These are phyloP conservation scores for Triops longicaudatus DNA, from an alignment of 1,140 invertebrate genomes.

Conservation along the genomic window DNA sequence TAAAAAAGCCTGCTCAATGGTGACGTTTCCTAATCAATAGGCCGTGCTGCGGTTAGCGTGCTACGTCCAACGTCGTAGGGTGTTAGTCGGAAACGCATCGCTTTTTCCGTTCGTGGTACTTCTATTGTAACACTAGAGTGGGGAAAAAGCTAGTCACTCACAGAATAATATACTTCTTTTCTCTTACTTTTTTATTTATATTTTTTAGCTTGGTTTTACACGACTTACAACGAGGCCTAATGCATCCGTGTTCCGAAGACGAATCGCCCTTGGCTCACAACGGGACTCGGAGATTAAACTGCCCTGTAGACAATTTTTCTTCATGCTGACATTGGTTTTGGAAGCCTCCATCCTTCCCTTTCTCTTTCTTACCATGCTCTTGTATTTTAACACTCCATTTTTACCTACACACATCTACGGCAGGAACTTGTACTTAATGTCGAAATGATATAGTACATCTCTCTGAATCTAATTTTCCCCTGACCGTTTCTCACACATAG, in stretches of 20 bases:
- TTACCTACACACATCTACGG: background rate
- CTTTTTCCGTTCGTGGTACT: background rate
- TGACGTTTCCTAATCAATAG: slow-evolving; percentile 8
- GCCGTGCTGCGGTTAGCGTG: background rate
- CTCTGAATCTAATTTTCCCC: background rate
- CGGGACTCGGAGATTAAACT: background rate
- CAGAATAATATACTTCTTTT: background rate
- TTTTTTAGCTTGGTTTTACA: background rate
- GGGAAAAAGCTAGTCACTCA: background rate
- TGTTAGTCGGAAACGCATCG: background rate
- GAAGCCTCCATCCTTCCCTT: background rate
- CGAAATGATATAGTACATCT: background rate
- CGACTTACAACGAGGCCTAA: background rate
- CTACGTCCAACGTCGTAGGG: background rate
- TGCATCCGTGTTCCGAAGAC: background rate
- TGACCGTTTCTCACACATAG: background rate
- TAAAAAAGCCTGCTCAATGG: background rate
- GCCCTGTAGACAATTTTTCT: background rate
- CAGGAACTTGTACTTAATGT: background rate
- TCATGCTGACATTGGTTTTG: background rate
- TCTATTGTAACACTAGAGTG: background rate
- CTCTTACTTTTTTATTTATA: background rate
- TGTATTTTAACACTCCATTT: background rate
- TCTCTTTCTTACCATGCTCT: background rate
- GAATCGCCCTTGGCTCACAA: background rate